Base-by-base conservation (phyloP, 2,797 vertebrate species). In the Glyptemys insculpta region DNA sequence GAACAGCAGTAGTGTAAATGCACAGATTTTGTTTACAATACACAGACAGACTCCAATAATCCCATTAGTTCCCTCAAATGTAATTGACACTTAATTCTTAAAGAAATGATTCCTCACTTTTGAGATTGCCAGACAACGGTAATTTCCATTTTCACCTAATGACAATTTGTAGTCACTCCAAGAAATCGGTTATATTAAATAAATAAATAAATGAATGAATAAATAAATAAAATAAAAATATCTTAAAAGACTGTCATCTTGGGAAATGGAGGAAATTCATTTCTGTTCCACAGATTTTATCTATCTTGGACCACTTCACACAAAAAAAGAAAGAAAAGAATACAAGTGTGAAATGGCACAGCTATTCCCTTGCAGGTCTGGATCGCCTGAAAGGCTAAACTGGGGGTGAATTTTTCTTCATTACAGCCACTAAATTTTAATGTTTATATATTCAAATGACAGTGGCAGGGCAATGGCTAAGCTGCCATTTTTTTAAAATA, bases 61-160 rank as follows among this genome's bases (percentile, higher is more conserved):
- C n/a, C 50, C 65, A n/a, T 52, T 31, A 31, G 12, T 3, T 49
- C 3, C 0, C 78, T 78, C 25, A 23, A 74, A 72, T 4, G 41
- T 76, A 85, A 54, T 3, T 1, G 0, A 1, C 3, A 68, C 4
- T 23, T 3, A 44, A 1, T 16, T 72, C 44, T 41, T 9, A 1
- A 90, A 12, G 12, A 57, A 86, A 79, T 3, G 2, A 44, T 53
- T 80, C 80, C 74, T 74, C 21, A 44, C 44, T 83, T 93, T 59
- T 85, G 54, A 87, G 53, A 16, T 12, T 49, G 72, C 14, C 86
- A 88, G 76, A 37, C 37, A 37, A 68, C 18, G 16, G 10, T 49
- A 85, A 56, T 27, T 90, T 37, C 31, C 44, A 68, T 79, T 91
- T 85, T 81, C 83, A 87, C 53, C 87, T 83, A 12, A 9, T 12